A percentile compares a stretch with the other conserved stretches of the same genome.
These are phyloP conservation scores for Apostichopus parvimensis DNA, from an alignment of 35 echinoderm and acorn worm species.

Conservation along the genomic window DNA sequence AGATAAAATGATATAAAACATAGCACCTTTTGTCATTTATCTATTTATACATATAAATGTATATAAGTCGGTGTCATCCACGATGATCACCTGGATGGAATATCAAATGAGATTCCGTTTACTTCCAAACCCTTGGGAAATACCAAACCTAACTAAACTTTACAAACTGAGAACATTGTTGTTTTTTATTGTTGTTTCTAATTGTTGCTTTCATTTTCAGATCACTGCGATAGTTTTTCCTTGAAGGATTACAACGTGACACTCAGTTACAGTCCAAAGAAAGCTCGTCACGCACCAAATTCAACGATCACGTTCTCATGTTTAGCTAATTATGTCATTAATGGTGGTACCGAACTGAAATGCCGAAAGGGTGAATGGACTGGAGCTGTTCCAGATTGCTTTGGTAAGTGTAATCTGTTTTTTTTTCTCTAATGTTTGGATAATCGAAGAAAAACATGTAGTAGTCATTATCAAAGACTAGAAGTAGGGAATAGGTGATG, in stretches of 20 bases:
- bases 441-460: not conserved
- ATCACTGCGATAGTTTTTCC: not conserved
- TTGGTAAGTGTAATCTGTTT: not conserved
- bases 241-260: not conserved
- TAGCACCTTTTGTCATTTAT: too few species aligned
- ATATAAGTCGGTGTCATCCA: too few species aligned
- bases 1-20: too few species aligned
- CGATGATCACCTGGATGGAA: too few species aligned
- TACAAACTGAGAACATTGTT: too few species aligned
- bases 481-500: too few species aligned
- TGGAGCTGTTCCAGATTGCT: not conserved
- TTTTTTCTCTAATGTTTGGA: not conserved
- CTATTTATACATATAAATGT: too few species aligned
- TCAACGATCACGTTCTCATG: not conserved
- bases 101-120: too few species aligned
- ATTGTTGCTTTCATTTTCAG: not conserved
- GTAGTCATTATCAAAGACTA: not conserved
- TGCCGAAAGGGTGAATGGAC: slow-evolving; percentile 7
- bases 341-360: not conserved
- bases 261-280: not conserved
- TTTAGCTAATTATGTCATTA: not conserved
- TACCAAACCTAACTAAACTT: too few species aligned
- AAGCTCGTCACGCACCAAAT: slow-evolving; percentile 11
- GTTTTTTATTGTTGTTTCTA: too few species aligned
- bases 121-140: too few species aligned